Evolutionary conservation across 2,113 vertebrate species (phyloP), one percentile per base, ranked within the genome.

Genomic region (Sterna hirundo): DNA sequence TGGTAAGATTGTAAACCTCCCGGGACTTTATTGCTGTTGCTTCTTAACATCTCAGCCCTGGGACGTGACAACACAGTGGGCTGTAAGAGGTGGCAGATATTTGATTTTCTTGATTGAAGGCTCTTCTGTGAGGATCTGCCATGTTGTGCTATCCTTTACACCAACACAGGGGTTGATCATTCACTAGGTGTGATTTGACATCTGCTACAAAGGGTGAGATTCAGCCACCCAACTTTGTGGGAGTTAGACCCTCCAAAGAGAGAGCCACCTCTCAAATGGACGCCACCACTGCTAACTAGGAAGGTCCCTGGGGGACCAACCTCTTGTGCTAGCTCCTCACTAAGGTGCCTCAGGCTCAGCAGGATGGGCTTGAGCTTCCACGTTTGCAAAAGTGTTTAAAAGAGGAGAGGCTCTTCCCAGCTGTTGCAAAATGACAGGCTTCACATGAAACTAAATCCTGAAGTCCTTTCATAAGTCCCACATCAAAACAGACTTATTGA

Each of bases 51-150:
- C 49, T 84, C 32, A 40, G 34, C 42, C 9, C 23, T 15, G 16
- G 26, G 7, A 65, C 0, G 0, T 18, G 12, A 60, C 47, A 72
- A n/a, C 6, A 26, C 4, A 65, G 6, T 1, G 27, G 32, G 9
- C 44, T 61, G 11, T 44, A 81, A 52, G 34, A 58, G 27, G 11
- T 51, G 25, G 8, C 11, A 68, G 34, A 11, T 13, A 51, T 19
- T 65, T 88, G 8, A 42, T 64, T 61, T 80, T 80, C 32, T 44
- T n/a, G 18, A 34, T 22, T 62, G 46, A 90, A 88, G 23, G 11
- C 26, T 62, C 47, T 79, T 54, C 32, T 61, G 12, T 38, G 21
- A 71, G 29, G 19, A 51, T 46, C 21, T 72, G 21, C 13, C 11
- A 6, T 29, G 11, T 61, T 30, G 26, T 21, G 34, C 21, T 46